Evolutionary conservation across 2,888 invertebrate species (phyloP), one percentile per base, ranked within the genome.

Genomic region (Cyclophora albipunctata): DNA sequence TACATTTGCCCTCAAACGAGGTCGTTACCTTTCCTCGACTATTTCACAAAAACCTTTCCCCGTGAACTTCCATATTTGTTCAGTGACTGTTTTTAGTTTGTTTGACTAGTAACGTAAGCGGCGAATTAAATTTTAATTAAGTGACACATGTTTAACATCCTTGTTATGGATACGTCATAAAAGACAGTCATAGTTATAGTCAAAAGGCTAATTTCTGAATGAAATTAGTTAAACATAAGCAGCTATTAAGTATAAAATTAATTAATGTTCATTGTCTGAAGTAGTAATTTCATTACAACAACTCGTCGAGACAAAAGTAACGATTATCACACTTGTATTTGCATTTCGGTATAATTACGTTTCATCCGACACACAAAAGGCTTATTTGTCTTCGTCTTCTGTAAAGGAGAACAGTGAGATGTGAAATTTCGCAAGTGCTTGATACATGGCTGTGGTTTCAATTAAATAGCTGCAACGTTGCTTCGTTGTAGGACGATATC

Each of bases 21-120:
- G 69, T 64, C 65, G 59, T 71, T 71, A 64, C 66, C 67, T 66
- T 63, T 60, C 62, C 54, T 20, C 55, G 45, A 60, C 62, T 59
- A 62, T 62, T 64, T 62, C 64, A 64, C 63, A 65, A 69, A 68
- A 66, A 63, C 62, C 62, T 62, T 63, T 62, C 59, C 57, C 59
- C 59, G 62, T 55, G 58, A 66, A 67, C 58, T 62, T 60, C 60
- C 20, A 20, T 62, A 67, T 71, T 74, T 64, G 64, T 67, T 69
- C 68, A 64, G 60, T 61, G 63, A 60, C 64, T 68, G 69, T 74
- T 69, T 69, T 65, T 65, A 72, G 59, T 67, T 67, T 63, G 57
- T 53, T 54, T 53, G 52, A 56, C 62, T 58, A 63, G 49, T 46
- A 55, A 52, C 58, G 20, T 20, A 20, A 37, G 37, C 37, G 37